These are phyloP conservation scores for Sardina pilchardus DNA, from an alignment of 2,113 vertebrate genomes.

Conservation along the genomic window DNA sequence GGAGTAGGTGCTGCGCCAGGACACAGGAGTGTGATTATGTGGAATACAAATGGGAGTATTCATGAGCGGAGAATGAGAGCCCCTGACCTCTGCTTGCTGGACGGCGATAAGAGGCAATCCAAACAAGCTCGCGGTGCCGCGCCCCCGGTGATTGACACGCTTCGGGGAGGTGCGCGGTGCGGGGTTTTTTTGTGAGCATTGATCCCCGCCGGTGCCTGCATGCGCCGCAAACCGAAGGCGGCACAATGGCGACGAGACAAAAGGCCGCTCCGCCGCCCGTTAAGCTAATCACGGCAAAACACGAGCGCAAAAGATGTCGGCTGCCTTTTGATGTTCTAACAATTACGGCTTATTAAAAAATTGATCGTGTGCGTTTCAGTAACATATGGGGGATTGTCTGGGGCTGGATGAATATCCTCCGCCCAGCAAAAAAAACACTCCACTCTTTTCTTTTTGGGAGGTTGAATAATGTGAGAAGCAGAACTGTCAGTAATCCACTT, in stretches of 20 bases:
- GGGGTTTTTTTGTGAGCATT: neutral
- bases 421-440: neutral
- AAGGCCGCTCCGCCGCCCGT: neutral
- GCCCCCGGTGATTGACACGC: neutral
- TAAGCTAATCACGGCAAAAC: neutral
- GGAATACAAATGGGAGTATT: conserved; percentile 6
- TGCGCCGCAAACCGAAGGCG: neutral
- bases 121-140: neutral
- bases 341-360: conserved; percentile 9
- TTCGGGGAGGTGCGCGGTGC: neutral
- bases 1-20: neutral
- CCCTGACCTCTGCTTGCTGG: conserved; percentile 2
- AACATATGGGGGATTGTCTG: neutral
- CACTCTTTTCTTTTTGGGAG: neutral
- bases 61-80: neutral
- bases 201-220: neutral
- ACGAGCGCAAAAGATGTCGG: neutral
- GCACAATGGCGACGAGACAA: neutral
- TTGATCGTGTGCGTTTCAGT: neutral
- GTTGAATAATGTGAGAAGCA: conserved; percentile 10
- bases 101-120: neutral
- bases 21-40: neutral
- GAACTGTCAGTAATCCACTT: conserved; percentile 39
- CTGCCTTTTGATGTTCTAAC: neutral
- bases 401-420: neutral